Conservation (phyloP, 2,797 vertebrate species). For the Vultur gryphus region DNA sequence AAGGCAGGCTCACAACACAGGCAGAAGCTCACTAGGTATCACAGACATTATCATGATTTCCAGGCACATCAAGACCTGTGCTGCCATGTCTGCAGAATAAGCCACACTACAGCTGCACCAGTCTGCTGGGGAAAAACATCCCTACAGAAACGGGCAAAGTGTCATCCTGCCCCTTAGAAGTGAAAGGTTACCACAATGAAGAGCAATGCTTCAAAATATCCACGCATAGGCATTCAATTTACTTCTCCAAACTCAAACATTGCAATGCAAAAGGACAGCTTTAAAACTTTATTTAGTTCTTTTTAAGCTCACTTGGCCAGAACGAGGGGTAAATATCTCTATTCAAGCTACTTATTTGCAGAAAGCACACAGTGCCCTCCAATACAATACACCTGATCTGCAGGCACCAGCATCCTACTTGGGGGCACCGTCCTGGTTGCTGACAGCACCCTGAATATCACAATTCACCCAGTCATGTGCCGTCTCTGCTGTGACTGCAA, state of each 20-base stretch:
- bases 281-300: not conserved
- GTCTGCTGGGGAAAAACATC: not conserved
- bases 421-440: not conserved
- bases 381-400: not conserved
- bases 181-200: not conserved
- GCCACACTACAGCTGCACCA: not conserved
- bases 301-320: not conserved
- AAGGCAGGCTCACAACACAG: not conserved
- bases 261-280: not conserved
- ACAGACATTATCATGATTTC: not conserved
- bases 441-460: not conserved
- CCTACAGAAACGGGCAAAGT: not conserved
- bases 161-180: not conserved
- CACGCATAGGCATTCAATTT: not conserved
- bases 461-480: not conserved
- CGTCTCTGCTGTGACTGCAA: not conserved
- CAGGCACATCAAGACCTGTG: not conserved
- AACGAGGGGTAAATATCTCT: fast-evolving
- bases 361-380: not conserved
- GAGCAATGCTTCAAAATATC: not conserved
- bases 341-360: not conserved
- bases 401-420: not conserved
- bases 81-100: not conserved
- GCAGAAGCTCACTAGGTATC: not conserved
- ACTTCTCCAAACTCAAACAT: not conserved